phyloP scores from a whole-genome alignment of 1,140 invertebrate genomes.

The Amyelois transitella region DNA sequence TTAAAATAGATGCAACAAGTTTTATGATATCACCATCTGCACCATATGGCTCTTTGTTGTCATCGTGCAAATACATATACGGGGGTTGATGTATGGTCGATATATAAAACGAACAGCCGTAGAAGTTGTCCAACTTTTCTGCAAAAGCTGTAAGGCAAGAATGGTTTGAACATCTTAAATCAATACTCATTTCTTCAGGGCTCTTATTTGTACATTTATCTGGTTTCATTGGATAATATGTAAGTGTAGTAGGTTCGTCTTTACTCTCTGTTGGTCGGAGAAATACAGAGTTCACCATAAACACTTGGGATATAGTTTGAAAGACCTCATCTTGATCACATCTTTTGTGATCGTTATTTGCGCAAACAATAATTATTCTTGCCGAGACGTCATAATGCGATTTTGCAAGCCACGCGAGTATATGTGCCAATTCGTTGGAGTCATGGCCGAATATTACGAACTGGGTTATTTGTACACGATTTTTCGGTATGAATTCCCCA shows the following conservation, averaged over 20 bases:
- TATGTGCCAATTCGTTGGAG: slow-evolving; percentile 26
- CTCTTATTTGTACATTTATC: slow-evolving; percentile 31
- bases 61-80: slow-evolving; percentile 40
- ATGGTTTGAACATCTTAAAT: neutral
- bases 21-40: slow-evolving; percentile 39
- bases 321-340: slow-evolving; percentile 39
- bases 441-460: slow-evolving; percentile 42
- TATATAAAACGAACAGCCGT: slow-evolving; percentile 33
- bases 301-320: slow-evolving; percentile 17
- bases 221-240: slow-evolving; percentile 29
- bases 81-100: slow-evolving; percentile 49
- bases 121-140: slow-evolving; percentile 34
- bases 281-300: slow-evolving; percentile 34
- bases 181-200: slow-evolving; percentile 15
- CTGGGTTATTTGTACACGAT: slow-evolving; percentile 23
- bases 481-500: slow-evolving; percentile 23
- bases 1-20: slow-evolving; percentile 31
- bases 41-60: slow-evolving; percentile 19
- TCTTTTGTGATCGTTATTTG: slow-evolving; percentile 13
- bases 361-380: slow-evolving; percentile 41
- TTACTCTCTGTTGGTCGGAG: slow-evolving; percentile 20
- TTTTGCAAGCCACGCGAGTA: slow-evolving; percentile 26
- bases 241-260: slow-evolving; percentile 16
- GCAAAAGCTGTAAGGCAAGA: slow-evolving; percentile 13
- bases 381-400: slow-evolving; percentile 34